Conservation (phyloP, 1,140 invertebrate genomes). For the Zophobas atratus region DNA sequence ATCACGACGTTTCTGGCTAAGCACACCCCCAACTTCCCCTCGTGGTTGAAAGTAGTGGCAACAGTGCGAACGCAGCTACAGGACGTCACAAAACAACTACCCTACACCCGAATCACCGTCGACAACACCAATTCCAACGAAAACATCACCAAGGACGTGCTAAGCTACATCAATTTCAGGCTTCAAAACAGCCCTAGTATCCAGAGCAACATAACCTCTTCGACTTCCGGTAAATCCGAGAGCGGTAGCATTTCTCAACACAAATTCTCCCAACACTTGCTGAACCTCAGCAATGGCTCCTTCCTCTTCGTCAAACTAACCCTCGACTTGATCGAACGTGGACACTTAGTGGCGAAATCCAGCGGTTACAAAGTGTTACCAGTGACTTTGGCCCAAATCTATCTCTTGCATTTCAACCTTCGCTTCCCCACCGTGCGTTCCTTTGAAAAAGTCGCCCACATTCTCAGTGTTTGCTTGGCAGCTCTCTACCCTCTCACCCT, state of each 20-base stretch:
- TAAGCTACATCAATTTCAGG: conserved; percentile 89
- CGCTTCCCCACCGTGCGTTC: conserved; percentile 91
- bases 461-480: conserved; percentile 92
- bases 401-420: conserved; percentile 93
- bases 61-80: conserved; percentile 89
- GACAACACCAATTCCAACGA: conserved; percentile 79
- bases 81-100: conserved; percentile 87
- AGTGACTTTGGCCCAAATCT: conserved; percentile 93
- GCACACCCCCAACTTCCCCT: conserved; percentile 88
- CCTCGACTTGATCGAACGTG: conserved; percentile 94
- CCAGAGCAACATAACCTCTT: conserved; percentile 86
- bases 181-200: conserved; percentile 85
- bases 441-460: conserved; percentile 89
- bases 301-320: conserved; percentile 94
- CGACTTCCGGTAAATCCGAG: conserved; percentile 78
- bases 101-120: conserved; percentile 82
- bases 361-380: conserved; percentile 94
- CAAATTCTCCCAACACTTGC: conserved; percentile 90
- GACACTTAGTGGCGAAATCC: conserved; percentile 94
- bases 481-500: conserved; percentile 91
- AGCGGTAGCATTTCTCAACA: conserved; percentile 75
- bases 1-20: conserved; percentile 90
- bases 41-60: conserved; percentile 92
- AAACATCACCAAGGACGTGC: conserved; percentile 84
- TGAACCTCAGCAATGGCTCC: conserved; percentile 87